Conservation (phyloP, 2,113 vertebrate genomes). For the Origma solitaria region DNA sequence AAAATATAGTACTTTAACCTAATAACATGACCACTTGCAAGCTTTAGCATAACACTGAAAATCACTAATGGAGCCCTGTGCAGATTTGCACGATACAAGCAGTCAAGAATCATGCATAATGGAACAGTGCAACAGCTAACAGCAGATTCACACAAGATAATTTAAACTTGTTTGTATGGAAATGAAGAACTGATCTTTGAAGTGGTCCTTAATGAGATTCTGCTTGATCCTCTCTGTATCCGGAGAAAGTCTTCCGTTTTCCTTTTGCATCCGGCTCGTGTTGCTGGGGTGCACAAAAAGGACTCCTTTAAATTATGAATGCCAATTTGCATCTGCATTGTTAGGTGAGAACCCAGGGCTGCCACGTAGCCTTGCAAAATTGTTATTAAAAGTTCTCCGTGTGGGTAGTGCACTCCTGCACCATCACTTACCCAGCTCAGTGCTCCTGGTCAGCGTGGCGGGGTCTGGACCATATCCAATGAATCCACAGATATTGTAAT, state of each 20-base stretch:
- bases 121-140: slow-evolving; percentile 77
- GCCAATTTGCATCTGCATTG: slow-evolving; percentile 55
- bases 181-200: slow-evolving; percentile 79
- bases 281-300: slow-evolving; percentile 57
- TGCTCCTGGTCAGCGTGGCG: neutral
- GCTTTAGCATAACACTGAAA: slow-evolving; percentile 65
- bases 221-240: slow-evolving; percentile 73
- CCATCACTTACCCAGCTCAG: neutral
- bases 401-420: neutral
- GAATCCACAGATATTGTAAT: neutral
- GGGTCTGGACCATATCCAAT: neutral
- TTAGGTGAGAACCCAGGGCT: neutral
- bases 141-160: slow-evolving; percentile 73
- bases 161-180: slow-evolving; percentile 83
- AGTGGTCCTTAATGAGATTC: slow-evolving; percentile 80
- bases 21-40: slow-evolving; percentile 69
- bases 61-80: slow-evolving; percentile 60
- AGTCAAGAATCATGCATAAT: slow-evolving; percentile 76
- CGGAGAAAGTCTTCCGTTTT: slow-evolving; percentile 67
- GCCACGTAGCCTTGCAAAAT: neutral
- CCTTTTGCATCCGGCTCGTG: slow-evolving; percentile 61
- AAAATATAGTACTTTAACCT: slow-evolving; percentile 68
- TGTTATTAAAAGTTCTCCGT: neutral
- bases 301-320: slow-evolving; percentile 71
- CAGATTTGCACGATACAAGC: slow-evolving; percentile 70